These are phyloP conservation scores for Tupaia tana DNA, from an alignment of 2,113 vertebrate genomes.

Conservation along the genomic window DNA sequence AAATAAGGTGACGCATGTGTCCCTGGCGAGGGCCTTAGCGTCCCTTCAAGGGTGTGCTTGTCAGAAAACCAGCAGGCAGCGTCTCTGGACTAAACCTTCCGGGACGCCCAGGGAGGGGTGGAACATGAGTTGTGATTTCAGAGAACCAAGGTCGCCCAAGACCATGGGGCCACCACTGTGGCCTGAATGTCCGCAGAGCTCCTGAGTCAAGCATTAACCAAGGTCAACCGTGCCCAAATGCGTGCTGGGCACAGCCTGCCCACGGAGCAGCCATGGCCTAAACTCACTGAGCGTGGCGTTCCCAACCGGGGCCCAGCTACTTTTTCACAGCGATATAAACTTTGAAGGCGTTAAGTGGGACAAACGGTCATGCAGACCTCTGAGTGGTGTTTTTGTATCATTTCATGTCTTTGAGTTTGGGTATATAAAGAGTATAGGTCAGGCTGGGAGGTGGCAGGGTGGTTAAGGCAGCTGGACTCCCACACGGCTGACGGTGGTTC, in stretches of 20 bases:
- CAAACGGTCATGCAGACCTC: background rate
- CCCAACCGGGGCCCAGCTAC: background rate
- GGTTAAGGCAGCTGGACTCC: no score
- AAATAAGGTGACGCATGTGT: background rate
- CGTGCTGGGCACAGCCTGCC: background rate
- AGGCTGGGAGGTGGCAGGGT: no score
- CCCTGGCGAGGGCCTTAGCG: no score
- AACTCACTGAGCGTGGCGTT: background rate
- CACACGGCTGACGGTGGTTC: no score
- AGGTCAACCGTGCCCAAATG: background rate
- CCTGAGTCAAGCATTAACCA: background rate
- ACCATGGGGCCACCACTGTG: background rate
- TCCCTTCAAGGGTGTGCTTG: background rate
- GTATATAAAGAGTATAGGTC: no score
- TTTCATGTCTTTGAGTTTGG: background rate
- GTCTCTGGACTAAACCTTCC: background rate
- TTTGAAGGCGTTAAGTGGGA: background rate
- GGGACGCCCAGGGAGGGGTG: background rate
- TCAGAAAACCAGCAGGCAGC: background rate
- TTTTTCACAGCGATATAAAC: constrained; percentile 19
- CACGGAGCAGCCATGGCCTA: background rate
- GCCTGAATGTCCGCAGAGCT: background rate
- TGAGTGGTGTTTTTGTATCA: background rate
- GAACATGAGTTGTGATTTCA: fast-evolving
- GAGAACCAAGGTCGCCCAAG: background rate